A percentile compares a stretch with the other conserved stretches of the same genome.
These are phyloP conservation scores for Phymastichus coffea DNA, from an alignment of 1,140 invertebrate species.

Conservation along the genomic window DNA sequence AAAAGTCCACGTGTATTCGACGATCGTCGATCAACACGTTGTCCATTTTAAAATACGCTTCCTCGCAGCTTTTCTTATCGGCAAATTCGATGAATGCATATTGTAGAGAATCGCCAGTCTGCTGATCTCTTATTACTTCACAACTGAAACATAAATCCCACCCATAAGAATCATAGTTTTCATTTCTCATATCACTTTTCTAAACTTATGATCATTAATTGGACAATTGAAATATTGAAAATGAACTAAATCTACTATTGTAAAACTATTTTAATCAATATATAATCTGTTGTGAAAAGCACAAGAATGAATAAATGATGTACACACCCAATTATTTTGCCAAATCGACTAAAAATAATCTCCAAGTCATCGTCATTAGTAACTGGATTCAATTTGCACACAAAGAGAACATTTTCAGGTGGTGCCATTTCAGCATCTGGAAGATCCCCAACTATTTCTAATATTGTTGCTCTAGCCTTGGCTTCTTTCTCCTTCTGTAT, in stretches of 20 bases:
- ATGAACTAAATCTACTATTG: neutral
- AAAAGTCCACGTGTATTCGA: constrained; percentile 99
- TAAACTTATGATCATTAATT: neutral
- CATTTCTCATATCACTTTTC: neutral
- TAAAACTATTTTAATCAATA: neutral
- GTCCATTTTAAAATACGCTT: constrained; percentile 99
- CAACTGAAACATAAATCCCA: constrained; percentile 69
- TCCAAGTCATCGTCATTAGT: constrained; percentile 97
- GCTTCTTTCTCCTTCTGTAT: constrained; percentile 90
- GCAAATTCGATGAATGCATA: constrained; percentile 99
- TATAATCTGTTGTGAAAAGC: neutral
- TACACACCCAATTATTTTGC: constrained; percentile 76
- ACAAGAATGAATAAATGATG: neutral
- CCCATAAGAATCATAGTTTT: too few relatives aligned
- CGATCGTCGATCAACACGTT: constrained; percentile 99
- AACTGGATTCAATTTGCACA: constrained; percentile 99
- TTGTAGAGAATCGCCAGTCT: constrained; percentile 92
- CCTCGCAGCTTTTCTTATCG: constrained; percentile 92
- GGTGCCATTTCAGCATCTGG: constrained; percentile 96
- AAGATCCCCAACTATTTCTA: constrained; percentile 98
- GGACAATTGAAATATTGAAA: neutral
- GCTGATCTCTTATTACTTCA: constrained; percentile 95
- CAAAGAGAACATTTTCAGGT: constrained; percentile 98
- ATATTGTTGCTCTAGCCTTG: constrained; percentile 92
- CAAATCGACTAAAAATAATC: constrained; percentile 97